Base-by-base conservation (phyloP, 2,797 vertebrate genomes). In the Helarctos malayanus region DNA sequence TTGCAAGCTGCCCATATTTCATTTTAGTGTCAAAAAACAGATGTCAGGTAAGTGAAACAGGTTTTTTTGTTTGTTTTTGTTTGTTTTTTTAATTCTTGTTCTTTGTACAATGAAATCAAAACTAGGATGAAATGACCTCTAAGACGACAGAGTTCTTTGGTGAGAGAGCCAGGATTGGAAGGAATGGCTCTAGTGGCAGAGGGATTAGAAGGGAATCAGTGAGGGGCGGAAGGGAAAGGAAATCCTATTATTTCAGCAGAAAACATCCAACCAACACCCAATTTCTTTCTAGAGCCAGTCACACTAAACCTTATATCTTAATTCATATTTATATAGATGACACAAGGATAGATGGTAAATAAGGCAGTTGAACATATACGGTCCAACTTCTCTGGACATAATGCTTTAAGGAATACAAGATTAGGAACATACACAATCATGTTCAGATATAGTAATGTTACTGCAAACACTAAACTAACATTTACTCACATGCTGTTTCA, bases 321-420 rank as follows among this genome's bases (percentile, higher is more conserved):
- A 25, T 61, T 16, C 13, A 83, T 52, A 81, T 73, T 87, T 87
- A 75, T 10, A 52, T 49, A 68, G 57, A 59, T 52, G 65, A 81
- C 27, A 65, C 14, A 25, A 14, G 21, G 38, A 18, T 65, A 5
- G 29, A 41, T 59, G 49, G 5, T 91, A 86, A 56, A 75, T 69
- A 68, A 83, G 45, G 52, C 65, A 76, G 9, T 54, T 78, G 76
- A 87, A 94, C 12, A 52, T 61, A 41, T 35, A 82, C 1, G 4
- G 14, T 35, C 35, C 5, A 38, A 45, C 7, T 11, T 86, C 11
- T 75, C 7, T 73, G 73, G 25, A 82, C 2, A 59, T 65, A 76
- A 65, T 32, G 8, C 41, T 68, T 91, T 82, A 82, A 85, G 82
- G 81, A 90, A 89, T 76, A 47, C 9, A 86, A 81, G 25, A 81